These are phyloP conservation scores for Siphamia tubifer DNA, from an alignment of 2,113 vertebrate species.

Conservation along the genomic window DNA sequence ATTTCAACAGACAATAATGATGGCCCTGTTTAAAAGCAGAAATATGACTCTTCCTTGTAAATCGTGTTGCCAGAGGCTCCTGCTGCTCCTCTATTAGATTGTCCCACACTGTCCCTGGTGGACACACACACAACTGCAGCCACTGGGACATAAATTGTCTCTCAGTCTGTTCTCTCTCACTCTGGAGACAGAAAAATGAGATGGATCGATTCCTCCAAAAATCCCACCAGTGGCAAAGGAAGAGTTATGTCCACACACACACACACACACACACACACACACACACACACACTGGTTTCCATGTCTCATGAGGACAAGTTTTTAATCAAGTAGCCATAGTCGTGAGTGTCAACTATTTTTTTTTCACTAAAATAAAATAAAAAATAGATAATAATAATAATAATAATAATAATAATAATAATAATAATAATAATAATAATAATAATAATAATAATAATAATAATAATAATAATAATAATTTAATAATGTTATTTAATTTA, in stretches of 20 bases:
- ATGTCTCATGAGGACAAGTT: too few relatives aligned
- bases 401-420: too few relatives aligned
- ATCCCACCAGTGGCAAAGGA: constrained; percentile 12
- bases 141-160: constrained; percentile 11
- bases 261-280: not conserved
- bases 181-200: constrained; percentile 42
- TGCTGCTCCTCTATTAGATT: not conserved
- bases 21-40: not conserved
- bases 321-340: too few relatives aligned
- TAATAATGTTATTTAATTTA: too few relatives aligned
- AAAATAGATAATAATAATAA: too few relatives aligned
- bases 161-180: constrained; percentile 14
- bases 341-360: too few relatives aligned
- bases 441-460: too few relatives aligned
- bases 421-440: too few relatives aligned
- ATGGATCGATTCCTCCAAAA: constrained; percentile 32
- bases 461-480: too few relatives aligned
- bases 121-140: not conserved
- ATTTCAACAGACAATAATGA: constrained; percentile 4
- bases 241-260: constrained; percentile 8
- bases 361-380: too few relatives aligned
- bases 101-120: constrained; percentile 47
- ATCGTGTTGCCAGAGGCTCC: constrained; percentile 17
- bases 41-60: constrained; percentile 12
- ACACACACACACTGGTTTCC: too few relatives aligned